A percentile compares a stretch with the other conserved stretches of the same genome.
phyloP scores from a whole-genome alignment of 2,797 vertebrate genomes.

The Argyrosomus regius region DNA sequence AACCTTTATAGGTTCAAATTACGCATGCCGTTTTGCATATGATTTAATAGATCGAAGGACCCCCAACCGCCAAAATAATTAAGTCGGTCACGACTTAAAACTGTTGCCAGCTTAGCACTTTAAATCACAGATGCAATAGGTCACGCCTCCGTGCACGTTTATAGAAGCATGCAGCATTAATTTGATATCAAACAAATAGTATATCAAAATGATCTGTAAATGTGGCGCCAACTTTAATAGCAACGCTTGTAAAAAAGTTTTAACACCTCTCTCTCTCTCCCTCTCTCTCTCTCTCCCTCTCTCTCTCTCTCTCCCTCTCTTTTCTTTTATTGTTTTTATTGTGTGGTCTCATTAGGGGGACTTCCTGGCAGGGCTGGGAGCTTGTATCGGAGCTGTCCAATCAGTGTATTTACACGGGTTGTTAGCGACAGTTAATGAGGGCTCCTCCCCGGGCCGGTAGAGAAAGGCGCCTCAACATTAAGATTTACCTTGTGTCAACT shows the following conservation, averaged over 20 bases:
- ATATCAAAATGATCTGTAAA: slow-evolving; percentile 45
- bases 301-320: slow-evolving; percentile 78
- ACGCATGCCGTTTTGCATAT: background rate
- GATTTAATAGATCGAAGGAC: slow-evolving; percentile 1
- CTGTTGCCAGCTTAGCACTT: background rate
- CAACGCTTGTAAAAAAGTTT: slow-evolving; percentile 61
- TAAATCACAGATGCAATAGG: slow-evolving; percentile 24
- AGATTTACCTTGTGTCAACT: slow-evolving; percentile 99
- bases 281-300: slow-evolving; percentile 54
- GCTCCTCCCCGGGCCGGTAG: slow-evolving; percentile 89
- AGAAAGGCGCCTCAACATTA: slow-evolving; percentile 93
- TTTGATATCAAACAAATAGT: slow-evolving; percentile 1
- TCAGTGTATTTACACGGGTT: slow-evolving; percentile 98
- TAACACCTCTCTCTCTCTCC: slow-evolving; percentile 59
- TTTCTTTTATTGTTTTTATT: slow-evolving; percentile 86
- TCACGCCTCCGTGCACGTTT: background rate
- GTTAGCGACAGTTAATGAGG: slow-evolving; percentile 99
- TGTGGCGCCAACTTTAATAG: slow-evolving; percentile 68
- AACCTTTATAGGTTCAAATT: background rate
- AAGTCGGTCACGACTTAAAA: slow-evolving; percentile 11
- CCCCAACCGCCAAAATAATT: background rate
- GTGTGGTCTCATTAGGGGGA: slow-evolving; percentile 97
- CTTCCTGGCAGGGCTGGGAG: slow-evolving; percentile 95
- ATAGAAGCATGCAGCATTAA: background rate
- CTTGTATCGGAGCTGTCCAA: slow-evolving; percentile 95